These are phyloP conservation scores for Lucilia cuprina DNA, from an alignment of 1,140 invertebrate species.

Conservation along the genomic window DNA sequence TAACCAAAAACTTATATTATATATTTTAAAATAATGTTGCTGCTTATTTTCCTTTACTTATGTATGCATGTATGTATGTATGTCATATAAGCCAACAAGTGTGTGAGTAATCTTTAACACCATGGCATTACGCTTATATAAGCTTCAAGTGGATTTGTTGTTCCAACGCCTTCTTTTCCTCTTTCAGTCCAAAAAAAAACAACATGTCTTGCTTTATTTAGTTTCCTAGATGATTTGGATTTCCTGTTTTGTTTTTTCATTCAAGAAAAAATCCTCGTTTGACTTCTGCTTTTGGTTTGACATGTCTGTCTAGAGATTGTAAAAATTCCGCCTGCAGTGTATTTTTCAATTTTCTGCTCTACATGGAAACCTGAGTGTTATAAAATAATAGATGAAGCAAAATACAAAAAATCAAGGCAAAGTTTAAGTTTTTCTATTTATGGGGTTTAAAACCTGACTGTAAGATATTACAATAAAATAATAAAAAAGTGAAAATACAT, in stretches of 20 bases:
- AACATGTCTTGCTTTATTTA: neutral
- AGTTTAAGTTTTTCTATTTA: neutral
- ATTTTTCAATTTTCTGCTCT: slow-evolving; percentile 42
- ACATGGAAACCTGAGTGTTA: slow-evolving; percentile 38
- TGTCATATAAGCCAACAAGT: neutral
- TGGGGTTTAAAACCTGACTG: neutral
- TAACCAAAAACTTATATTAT: no score
- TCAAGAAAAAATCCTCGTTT: neutral
- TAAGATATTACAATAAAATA: neutral
- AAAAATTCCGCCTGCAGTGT: slow-evolving; percentile 37
- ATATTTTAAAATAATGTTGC: no score
- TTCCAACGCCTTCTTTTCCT: slow-evolving; percentile 1
- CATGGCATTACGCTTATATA: slow-evolving; percentile 14
- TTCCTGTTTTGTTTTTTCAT: neutral
- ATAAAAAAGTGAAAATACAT: neutral
- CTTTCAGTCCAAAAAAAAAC: neutral
- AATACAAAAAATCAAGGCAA: neutral
- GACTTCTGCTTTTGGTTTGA: slow-evolving; percentile 29
- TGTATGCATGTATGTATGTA: no score
- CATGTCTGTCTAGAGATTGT: neutral
- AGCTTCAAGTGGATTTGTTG: slow-evolving; percentile 28
- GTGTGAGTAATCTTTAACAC: slow-evolving; percentile 8
- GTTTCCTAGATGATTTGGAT: neutral
- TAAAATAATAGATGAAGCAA: slow-evolving; percentile 24
- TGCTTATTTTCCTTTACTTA: no score